A percentile compares a stretch with the other conserved stretches of the same genome.
phyloP scores from a whole-genome alignment of 2,113 vertebrate species.

The Pluvialis apricaria region DNA sequence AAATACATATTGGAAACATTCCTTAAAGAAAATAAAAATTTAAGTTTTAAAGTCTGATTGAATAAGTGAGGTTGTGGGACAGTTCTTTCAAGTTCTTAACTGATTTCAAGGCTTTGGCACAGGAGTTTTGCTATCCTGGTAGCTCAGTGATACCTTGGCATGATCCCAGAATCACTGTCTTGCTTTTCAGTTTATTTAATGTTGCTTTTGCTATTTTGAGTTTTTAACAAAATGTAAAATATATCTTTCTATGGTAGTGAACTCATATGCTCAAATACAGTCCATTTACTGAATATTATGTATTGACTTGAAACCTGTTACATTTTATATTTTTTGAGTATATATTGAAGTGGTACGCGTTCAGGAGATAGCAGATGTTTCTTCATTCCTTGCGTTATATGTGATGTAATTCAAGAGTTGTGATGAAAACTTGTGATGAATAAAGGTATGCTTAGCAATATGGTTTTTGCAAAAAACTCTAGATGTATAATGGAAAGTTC shows the following conservation, averaged over 20 bases:
- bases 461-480: not conserved
- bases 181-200: not conserved
- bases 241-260: not conserved
- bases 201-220: not conserved
- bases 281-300: not conserved
- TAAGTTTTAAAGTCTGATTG: not conserved
- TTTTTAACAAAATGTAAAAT: not conserved
- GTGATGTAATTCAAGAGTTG: not conserved
- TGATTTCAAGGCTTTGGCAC: not conserved
- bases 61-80: not conserved
- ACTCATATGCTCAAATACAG: not conserved
- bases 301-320: not conserved
- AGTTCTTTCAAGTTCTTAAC: not conserved
- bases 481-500: not conserved
- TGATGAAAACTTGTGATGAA: not conserved
- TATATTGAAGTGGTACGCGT: not conserved
- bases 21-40: not conserved
- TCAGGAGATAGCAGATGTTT: not conserved
- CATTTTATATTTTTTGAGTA: not conserved
- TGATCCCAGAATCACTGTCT: not conserved
- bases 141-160: not conserved
- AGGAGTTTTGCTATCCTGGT: not conserved
- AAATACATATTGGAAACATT: not conserved
- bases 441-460: not conserved
- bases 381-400: not conserved